Percentiles rank a stretch among this genome's conserved stretches.
These are phyloP conservation scores for Misgurnus anguillicaudatus DNA, from an alignment of 2,113 vertebrate genomes.

Conservation along the genomic window DNA sequence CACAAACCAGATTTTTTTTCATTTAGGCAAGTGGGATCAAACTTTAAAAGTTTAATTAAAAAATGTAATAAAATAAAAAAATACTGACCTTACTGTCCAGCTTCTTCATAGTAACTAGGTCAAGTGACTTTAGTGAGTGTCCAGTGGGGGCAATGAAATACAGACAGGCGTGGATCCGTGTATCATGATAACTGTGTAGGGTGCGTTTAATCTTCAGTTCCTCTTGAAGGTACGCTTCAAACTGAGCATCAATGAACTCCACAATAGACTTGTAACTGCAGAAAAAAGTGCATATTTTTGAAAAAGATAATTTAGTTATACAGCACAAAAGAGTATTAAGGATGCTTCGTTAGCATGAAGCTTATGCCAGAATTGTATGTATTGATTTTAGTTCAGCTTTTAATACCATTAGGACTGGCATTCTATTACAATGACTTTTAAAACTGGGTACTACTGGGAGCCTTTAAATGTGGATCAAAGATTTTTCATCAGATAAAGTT, in stretches of 20 bases:
- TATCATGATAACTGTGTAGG: constrained; percentile 94
- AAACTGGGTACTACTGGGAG: neutral
- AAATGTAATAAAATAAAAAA: neutral
- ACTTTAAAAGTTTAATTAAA: neutral
- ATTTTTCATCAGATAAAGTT: neutral
- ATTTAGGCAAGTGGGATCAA: neutral
- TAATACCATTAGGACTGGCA: neutral
- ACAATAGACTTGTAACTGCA: constrained; percentile 94
- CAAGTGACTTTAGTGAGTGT: constrained; percentile 95
- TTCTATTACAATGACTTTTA: neutral
- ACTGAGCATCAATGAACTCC: constrained; percentile 97
- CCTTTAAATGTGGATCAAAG: neutral
- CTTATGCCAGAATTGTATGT: neutral
- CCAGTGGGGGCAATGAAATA: constrained; percentile 98
- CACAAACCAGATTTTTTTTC: too few relatives aligned
- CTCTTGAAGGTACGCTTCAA: constrained; percentile 96
- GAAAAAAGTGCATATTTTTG: neutral
- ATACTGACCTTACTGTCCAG: constrained; percentile 93
- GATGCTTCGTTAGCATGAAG: too few relatives aligned
- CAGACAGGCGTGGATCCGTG: constrained; percentile 91
- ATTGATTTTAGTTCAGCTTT: neutral
- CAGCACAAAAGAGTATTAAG: too few relatives aligned
- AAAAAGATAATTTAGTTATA: neutral
- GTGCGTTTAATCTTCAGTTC: constrained; percentile 96
- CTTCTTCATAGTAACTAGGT: constrained; percentile 98